Percentiles rank a stretch among this genome's conserved stretches.
Evolutionary conservation across 2,113 vertebrate species (phyloP).

Genomic region (Melanostigma gelatinosum): DNA sequence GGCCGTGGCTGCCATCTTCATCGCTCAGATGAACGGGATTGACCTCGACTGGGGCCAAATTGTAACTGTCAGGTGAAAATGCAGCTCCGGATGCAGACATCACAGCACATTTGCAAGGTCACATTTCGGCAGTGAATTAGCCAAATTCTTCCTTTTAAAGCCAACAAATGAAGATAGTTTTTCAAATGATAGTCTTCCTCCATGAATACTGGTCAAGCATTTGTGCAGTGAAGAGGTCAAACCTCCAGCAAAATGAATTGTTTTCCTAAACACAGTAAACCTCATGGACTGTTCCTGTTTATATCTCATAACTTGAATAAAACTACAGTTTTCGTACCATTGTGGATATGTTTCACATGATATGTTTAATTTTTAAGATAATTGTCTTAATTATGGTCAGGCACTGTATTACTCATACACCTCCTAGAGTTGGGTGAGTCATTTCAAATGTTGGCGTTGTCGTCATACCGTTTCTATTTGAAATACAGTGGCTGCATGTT

Average conservation of each 20-base stretch:
- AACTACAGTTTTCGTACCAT: not conserved
- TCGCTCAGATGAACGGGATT: slow-evolving; percentile 98
- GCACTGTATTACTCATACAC: not conserved
- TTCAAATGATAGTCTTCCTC: not conserved
- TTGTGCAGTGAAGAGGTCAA: not conserved
- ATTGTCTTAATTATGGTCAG: not conserved
- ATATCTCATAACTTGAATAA: not conserved
- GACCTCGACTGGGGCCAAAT: slow-evolving; percentile 94
- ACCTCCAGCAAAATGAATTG: not conserved
- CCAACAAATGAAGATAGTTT: not conserved
- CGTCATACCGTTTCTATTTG: not conserved
- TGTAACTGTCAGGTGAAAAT: slow-evolving; percentile 92
- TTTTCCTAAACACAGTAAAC: not conserved
- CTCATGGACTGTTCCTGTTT: not conserved
- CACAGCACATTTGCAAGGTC: not conserved
- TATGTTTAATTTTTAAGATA: not conserved
- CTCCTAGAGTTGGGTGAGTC: not conserved
- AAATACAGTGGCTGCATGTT: not conserved
- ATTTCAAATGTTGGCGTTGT: not conserved
- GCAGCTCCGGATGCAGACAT: not conserved
- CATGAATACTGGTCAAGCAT: not conserved
- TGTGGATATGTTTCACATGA: not conserved
- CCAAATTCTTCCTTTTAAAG: not conserved
- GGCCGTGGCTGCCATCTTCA: slow-evolving; percentile 98
- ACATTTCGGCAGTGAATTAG: not conserved